phyloP scores from a whole-genome alignment of 2,797 vertebrate species.

The Rhodeus uyekii region DNA sequence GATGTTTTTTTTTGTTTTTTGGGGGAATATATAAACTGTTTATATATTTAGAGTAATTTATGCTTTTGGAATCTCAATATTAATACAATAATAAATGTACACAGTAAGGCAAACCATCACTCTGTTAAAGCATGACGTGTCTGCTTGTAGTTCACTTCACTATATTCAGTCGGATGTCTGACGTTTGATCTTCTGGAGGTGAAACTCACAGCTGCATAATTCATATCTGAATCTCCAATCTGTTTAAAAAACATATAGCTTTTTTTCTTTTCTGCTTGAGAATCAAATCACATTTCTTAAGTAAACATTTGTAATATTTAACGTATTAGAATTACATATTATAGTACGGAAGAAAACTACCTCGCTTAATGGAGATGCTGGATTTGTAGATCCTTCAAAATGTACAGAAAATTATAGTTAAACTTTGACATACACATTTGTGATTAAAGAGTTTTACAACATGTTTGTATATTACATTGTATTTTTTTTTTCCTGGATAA shows the following conservation, averaged over 20 bases:
- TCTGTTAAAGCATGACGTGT: background rate
- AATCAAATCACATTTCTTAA: background rate
- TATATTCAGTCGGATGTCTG: background rate
- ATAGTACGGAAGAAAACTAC: background rate
- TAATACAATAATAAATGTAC: background rate
- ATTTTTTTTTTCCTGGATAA: background rate
- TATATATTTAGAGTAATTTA: background rate
- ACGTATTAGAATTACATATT: background rate
- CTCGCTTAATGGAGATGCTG: background rate
- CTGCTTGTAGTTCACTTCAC: background rate
- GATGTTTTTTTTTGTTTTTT: no score
- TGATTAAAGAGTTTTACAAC: background rate
- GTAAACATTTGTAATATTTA: background rate
- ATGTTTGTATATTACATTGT: background rate
- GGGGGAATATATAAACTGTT: no score
- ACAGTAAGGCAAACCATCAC: background rate
- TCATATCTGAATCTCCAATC: background rate
- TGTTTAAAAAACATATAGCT: background rate
- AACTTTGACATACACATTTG: background rate
- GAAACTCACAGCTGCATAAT: slow-evolving; percentile 26
- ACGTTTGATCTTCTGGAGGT: slow-evolving; percentile 4
- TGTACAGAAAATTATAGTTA: background rate
- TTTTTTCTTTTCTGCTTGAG: background rate
- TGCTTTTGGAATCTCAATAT: background rate
- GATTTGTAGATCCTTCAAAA: background rate